Percentiles rank a stretch among this genome's conserved stretches.
Evolutionary conservation across 2,888 invertebrate genomes (phyloP).

Genomic region (Carabus problematicus): DNA sequence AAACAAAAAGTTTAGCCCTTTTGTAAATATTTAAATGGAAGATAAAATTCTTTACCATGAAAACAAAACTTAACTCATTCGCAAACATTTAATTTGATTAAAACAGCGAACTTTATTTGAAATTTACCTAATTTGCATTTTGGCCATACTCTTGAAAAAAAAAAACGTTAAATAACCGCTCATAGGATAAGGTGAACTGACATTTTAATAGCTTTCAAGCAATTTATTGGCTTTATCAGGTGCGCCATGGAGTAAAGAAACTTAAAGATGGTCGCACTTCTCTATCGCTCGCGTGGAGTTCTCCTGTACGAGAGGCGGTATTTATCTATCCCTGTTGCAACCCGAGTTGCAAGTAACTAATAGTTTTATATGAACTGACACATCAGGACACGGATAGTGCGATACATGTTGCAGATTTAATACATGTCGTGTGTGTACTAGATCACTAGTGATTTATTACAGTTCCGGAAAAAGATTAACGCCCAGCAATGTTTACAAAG

Average conservation of each 20-base stretch:
- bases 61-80: no score
- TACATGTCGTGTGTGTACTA: constrained; percentile 33
- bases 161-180: no score
- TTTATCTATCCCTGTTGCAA: constrained; percentile 4
- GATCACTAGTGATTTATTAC: constrained; percentile 35
- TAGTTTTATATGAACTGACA: background rate
- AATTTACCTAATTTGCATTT: no score
- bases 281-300: background rate
- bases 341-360: constrained; percentile 1
- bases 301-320: background rate
- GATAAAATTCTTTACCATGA: no score
- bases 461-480: constrained; percentile 23
- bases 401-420: constrained; percentile 32
- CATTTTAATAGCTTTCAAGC: background rate
- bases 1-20: no score
- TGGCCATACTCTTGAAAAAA: no score
- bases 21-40: no score
- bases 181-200: no score
- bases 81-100: no score
- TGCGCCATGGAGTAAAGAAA: background rate
- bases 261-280: background rate
- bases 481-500: background rate
- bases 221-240: constrained; percentile 9
- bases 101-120: no score
- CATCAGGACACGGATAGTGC: background rate